phyloP scores from a whole-genome alignment of 2,797 vertebrate genomes.

The Myotis planiceps region DNA sequence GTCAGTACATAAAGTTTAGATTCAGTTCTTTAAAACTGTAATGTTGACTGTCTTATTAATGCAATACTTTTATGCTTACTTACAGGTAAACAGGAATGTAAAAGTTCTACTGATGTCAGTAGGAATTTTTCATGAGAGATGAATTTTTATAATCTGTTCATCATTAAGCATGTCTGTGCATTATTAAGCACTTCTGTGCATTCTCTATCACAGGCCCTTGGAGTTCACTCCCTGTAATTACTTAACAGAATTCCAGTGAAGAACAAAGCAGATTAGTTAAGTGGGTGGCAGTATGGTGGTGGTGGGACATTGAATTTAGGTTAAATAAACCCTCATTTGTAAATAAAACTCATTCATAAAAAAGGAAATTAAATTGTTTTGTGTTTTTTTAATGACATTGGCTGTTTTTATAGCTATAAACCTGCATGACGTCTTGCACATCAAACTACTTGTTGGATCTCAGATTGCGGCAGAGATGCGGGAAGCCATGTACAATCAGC shows the following conservation, averaged over 20 bases:
- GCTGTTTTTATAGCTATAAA: constrained; percentile 82
- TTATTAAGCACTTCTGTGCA: background rate
- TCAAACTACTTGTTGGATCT: constrained; percentile 90
- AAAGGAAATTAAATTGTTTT: background rate
- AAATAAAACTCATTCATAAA: background rate
- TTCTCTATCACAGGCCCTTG: background rate
- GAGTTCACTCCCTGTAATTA: background rate
- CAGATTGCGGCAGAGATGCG: constrained; percentile 92
- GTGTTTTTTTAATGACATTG: background rate
- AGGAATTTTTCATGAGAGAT: constrained; percentile 25
- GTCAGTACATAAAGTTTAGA: background rate
- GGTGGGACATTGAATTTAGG: background rate
- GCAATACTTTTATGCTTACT: background rate
- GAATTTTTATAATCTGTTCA: background rate
- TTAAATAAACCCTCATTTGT: background rate
- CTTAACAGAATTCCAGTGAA: background rate
- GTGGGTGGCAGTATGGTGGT: background rate
- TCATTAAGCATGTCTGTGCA: background rate
- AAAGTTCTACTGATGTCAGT: background rate
- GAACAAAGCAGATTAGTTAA: background rate
- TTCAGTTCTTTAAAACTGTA: background rate
- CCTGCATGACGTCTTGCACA: constrained; percentile 79
- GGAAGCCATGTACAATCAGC: constrained; percentile 82
- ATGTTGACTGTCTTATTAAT: background rate
- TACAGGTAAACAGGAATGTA: background rate